Evolutionary conservation across 2,888 invertebrate genomes (phyloP).

Genomic region (Thereva nobilitata): DNA sequence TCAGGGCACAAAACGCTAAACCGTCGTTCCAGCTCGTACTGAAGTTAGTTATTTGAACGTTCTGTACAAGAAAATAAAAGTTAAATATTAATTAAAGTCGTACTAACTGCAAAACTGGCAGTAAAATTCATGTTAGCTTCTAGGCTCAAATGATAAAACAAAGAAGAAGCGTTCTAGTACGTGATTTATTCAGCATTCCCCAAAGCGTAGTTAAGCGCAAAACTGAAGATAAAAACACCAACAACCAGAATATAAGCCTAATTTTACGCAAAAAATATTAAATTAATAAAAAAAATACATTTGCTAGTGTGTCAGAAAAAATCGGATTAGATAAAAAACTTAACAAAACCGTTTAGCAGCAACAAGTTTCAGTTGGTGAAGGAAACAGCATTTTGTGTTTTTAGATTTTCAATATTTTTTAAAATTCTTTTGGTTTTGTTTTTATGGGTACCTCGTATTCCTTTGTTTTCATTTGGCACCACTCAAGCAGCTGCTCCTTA

Average conservation of each 20-base stretch:
- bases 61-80: conserved; percentile 63
- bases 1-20: conserved; percentile 97
- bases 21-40: conserved; percentile 99
- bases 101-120: background rate
- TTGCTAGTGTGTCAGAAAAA: conserved; percentile 10
- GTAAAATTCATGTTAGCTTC: too few species aligned
- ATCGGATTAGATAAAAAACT: conserved; percentile 15
- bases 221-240: conserved; percentile 22
- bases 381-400: conserved; percentile 15
- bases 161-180: conserved; percentile 14
- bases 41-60: conserved; percentile 97
- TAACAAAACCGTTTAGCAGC: conserved; percentile 12
- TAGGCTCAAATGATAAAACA: conserved; percentile 5
- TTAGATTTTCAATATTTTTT: conserved; percentile 3
- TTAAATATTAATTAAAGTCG: conserved; percentile 34
- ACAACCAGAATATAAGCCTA: conserved; percentile 15
- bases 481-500: conserved; percentile 94
- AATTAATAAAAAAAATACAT: conserved; percentile 1
- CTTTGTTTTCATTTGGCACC: conserved; percentile 96
- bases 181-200: background rate
- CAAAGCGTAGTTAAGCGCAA: conserved; percentile 21
- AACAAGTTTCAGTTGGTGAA: conserved; percentile 5
- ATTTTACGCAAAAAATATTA: conserved; percentile 2
- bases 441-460: conserved; percentile 86
- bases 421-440: conserved; percentile 7